Evolutionary conservation across 2,113 vertebrate species (phyloP).

Genomic region (Ondatra zibethicus): DNA sequence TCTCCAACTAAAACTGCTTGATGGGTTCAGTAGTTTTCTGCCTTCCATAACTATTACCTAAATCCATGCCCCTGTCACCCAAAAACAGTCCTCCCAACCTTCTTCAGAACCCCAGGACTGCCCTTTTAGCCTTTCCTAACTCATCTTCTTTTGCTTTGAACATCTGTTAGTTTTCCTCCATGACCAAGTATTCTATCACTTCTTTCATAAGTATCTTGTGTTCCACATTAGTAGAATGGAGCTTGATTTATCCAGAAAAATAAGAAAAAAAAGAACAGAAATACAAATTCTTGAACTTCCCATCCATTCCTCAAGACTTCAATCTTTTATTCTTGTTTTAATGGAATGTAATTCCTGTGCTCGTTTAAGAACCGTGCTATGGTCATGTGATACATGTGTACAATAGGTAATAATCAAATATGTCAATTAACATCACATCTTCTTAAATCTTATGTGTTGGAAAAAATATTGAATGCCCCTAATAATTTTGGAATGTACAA

Average conservation of each 20-base stretch:
- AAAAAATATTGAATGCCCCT: background rate
- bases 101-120: background rate
- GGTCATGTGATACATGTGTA: background rate
- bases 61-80: background rate
- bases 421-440: background rate
- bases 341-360: background rate
- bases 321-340: background rate
- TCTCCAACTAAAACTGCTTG: background rate
- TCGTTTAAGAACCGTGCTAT: background rate
- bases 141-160: background rate
- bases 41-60: background rate
- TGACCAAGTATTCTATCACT: background rate
- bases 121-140: background rate
- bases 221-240: background rate
- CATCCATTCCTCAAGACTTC: background rate
- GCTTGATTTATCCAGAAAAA: constrained; percentile 29
- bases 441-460: background rate
- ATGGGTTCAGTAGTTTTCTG: background rate
- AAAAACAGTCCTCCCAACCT: background rate
- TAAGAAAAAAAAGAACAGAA: background rate
- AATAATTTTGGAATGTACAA: background rate
- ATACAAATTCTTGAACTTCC: constrained; percentile 36
- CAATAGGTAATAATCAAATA: background rate
- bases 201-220: background rate
- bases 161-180: background rate